Conservation (phyloP, 2,888 invertebrate genomes). For the Hydroisotoma schaefferi region DNA sequence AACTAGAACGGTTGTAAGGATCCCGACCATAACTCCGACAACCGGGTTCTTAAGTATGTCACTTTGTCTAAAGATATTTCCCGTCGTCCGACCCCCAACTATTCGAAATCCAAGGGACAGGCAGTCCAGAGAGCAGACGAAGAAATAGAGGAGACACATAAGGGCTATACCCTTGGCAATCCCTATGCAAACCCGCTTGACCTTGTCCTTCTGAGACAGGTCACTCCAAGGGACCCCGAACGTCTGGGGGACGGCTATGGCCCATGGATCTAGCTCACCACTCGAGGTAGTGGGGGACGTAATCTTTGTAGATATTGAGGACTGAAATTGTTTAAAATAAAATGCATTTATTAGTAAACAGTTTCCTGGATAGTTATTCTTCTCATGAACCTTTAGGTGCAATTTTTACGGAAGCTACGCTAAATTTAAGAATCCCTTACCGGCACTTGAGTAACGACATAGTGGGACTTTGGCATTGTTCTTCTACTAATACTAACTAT, state of each 20-base stretch:
- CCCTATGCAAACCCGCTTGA: slow-evolving; percentile 48
- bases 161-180: slow-evolving; percentile 43
- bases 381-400: no score
- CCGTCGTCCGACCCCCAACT: slow-evolving; percentile 50
- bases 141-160: slow-evolving; percentile 52
- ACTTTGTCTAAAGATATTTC: slow-evolving; percentile 51
- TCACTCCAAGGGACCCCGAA: slow-evolving; percentile 38
- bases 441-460: no score
- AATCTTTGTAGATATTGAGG: no score
- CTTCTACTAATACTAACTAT: no score
- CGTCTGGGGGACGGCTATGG: slow-evolving; percentile 4
- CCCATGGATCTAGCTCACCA: slow-evolving; percentile 43
- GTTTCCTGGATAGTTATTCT: no score
- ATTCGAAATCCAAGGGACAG: slow-evolving; percentile 53
- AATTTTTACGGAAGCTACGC: no score
- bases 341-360: no score
- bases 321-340: no score
- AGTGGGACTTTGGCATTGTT: no score
- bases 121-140: slow-evolving; percentile 54
- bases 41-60: slow-evolving; percentile 56
- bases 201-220: slow-evolving; percentile 42
- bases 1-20: slow-evolving; percentile 57
- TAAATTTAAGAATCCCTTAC: no score
- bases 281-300: no score
- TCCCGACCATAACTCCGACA: slow-evolving; percentile 54